A percentile compares a stretch with the other conserved stretches of the same genome.
phyloP scores from a whole-genome alignment of 2,113 vertebrate genomes.

The Marcusenius ussheri region DNA sequence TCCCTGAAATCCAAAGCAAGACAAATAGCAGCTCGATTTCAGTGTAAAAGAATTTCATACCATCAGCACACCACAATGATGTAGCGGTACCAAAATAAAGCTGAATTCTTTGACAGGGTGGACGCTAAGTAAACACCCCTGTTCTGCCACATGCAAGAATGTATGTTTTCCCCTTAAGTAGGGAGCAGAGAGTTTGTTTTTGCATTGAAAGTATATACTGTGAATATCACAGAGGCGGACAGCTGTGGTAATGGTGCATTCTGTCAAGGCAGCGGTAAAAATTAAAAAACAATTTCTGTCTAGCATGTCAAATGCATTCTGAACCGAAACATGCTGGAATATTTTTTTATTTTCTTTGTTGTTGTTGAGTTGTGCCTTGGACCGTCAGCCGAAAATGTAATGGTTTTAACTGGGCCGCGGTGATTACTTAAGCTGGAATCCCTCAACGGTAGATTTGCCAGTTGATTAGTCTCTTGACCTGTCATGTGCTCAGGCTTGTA shows the following conservation, averaged over 20 bases:
- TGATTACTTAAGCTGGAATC: constrained; percentile 22
- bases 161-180: constrained; percentile 10
- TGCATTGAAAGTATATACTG: constrained; percentile 20
- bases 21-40: background rate
- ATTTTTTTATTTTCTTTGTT: background rate
- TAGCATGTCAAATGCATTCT: constrained; percentile 16
- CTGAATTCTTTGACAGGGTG: constrained; percentile 12
- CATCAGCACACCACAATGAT: constrained; percentile 18
- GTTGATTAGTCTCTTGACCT: constrained; percentile 18
- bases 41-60: background rate
- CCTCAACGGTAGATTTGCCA: background rate
- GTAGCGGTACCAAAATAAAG: constrained; percentile 14
- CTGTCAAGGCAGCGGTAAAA: constrained; percentile 10
- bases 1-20: background rate
- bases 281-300: constrained; percentile 22
- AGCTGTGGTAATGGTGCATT: constrained; percentile 20
- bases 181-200: constrained; percentile 21
- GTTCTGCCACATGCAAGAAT: constrained; percentile 21
- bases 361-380: background rate
- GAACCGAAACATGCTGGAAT: constrained; percentile 8
- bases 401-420: constrained; percentile 19
- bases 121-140: constrained; percentile 19
- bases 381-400: constrained; percentile 26
- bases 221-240: constrained; percentile 23
- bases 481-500: constrained; percentile 3